phyloP scores from a whole-genome alignment of 1,140 invertebrate genomes.

The Medauroidea extradentata region DNA sequence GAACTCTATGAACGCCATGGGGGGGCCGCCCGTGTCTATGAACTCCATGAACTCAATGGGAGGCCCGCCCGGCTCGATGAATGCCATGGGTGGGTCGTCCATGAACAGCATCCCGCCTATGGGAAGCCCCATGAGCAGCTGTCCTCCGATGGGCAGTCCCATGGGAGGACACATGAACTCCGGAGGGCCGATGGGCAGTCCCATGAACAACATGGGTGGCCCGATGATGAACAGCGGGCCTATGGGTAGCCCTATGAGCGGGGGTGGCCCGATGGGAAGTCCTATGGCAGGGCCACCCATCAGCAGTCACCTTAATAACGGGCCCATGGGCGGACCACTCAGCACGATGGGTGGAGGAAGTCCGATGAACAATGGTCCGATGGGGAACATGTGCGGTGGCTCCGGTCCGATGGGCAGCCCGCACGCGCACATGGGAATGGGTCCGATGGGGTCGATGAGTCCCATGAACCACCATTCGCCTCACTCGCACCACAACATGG shows the following conservation, averaged over 20 bases:
- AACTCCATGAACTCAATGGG: slow-evolving; percentile 33
- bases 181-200: slow-evolving; percentile 34
- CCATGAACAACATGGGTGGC: slow-evolving; percentile 31
- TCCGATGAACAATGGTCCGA: slow-evolving; percentile 41
- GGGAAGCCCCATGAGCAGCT: slow-evolving; percentile 53
- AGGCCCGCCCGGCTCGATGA: slow-evolving; percentile 26
- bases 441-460: slow-evolving; percentile 10
- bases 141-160: slow-evolving; percentile 47
- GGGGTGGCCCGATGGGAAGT: slow-evolving; percentile 43
- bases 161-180: slow-evolving; percentile 54
- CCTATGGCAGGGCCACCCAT: slow-evolving; percentile 16
- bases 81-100: slow-evolving; percentile 23
- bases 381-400: slow-evolving; percentile 15
- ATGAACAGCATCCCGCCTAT: slow-evolving; percentile 55
- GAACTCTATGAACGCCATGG: slow-evolving; percentile 52
- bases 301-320: slow-evolving; percentile 28
- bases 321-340: slow-evolving; percentile 30
- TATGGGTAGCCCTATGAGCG: slow-evolving; percentile 47
- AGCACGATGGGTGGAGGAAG: slow-evolving; percentile 29
- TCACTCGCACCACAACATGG: slow-evolving; percentile 23
- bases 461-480: slow-evolving; percentile 22
- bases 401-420: slow-evolving; percentile 24
- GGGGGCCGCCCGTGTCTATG: slow-evolving; percentile 56
- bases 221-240: slow-evolving; percentile 32
- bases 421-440: slow-evolving; percentile 2